Evolutionary conservation across 2,113 vertebrate species (phyloP), one percentile per base, ranked within the genome.

Genomic region (Cathartes aura): DNA sequence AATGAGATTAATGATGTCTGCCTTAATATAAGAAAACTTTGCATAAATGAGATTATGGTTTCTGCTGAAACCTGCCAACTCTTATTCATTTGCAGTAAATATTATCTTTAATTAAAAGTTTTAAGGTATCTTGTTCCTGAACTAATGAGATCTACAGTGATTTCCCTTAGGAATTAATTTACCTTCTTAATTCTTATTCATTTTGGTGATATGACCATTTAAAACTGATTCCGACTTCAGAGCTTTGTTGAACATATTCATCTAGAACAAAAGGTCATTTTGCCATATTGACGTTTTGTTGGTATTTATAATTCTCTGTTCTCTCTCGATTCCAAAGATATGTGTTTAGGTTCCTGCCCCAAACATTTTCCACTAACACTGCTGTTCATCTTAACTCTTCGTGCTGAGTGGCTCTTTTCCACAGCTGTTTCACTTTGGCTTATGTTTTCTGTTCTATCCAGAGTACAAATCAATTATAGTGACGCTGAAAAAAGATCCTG

Each of bases 91-190:
- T 96, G 97, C 97, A 93, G 98, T 98, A 98, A 99, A 98, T 98
- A 98, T 98, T 98, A 98, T 97, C 98, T 98, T 98, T 98, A 98
- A 98, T 99, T 99, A 98, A 98, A 98, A 98, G 98, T 98, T 98
- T 98, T 98, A 98, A 98, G 98, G 97, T 98, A 83, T 95, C 95
- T 98, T 98, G 97, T 98, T 98, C 96, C 96, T 93, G 92, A 97
- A 94, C 97, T 99, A 99, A 99, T 99, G 98, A 99, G 98, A 98
- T 98, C 96, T 98, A 97, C 94, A 93, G 95, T 97, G 97, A 98
- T 98, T 98, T 98, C 98, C 98, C 98, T 95, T 91, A 97, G 98
- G 98, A 98, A 98, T 98, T 98, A 98, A 99, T 98, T 98, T 98
- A 97, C 97, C 97, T 97, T 98, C 95, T 97, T 98, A 98, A 98